phyloP scores from a whole-genome alignment of 1,140 invertebrate species.

The Cataglyphis hispanica region DNA sequence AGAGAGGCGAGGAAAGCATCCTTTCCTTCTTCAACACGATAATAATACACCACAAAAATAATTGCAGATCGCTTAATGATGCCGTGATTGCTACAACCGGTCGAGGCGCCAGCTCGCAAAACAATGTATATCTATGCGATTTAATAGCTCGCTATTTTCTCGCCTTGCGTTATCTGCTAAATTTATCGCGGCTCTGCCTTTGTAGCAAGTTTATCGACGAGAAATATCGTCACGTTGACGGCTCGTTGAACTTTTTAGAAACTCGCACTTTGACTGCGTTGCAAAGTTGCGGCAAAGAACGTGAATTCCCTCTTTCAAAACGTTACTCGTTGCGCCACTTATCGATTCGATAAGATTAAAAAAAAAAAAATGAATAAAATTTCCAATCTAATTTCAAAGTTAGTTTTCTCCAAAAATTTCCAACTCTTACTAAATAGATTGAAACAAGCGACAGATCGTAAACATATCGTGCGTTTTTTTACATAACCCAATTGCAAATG shows the following conservation, averaged over 20 bases:
- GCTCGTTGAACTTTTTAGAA: neutral
- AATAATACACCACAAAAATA: conserved; percentile 54
- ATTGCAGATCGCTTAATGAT: conserved; percentile 62
- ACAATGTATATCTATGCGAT: conserved; percentile 45
- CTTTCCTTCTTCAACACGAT: conserved; percentile 59
- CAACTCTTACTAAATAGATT: neutral
- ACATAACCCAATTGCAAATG: neutral
- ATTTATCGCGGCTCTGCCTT: conserved; percentile 12
- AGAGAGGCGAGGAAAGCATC: conserved; percentile 1
- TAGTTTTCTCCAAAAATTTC: neutral
- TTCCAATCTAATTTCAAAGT: neutral
- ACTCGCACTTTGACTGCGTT: neutral
- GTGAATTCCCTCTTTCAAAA: neutral
- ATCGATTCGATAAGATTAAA: neutral
- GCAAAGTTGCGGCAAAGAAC: neutral
- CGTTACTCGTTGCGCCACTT: neutral
- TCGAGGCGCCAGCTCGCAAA: conserved; percentile 27
- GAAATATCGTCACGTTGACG: conserved; percentile 15
- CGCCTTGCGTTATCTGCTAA: conserved; percentile 30
- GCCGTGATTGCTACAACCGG: conserved; percentile 41
- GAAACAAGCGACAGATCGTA: neutral
- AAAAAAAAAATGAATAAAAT: neutral
- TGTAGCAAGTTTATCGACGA: conserved; percentile 25
- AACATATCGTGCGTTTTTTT: neutral
- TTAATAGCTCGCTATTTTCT: conserved; percentile 56